phyloP scores from a whole-genome alignment of 2,888 invertebrate species.

The Pycnomerus fuliginosus region DNA sequence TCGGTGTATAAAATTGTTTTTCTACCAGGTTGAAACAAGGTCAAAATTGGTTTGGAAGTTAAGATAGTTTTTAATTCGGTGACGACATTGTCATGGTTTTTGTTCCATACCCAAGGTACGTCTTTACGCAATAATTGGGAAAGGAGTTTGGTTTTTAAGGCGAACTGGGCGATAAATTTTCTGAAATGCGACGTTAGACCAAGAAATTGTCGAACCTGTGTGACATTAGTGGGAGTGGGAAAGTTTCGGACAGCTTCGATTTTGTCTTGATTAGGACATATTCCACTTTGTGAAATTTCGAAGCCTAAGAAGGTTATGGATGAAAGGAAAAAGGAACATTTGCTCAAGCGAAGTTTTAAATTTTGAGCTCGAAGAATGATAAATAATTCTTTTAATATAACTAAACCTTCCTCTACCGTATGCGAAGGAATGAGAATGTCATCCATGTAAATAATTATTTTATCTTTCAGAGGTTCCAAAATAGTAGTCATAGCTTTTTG shows the following conservation, averaged over 20 bases:
- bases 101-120: background rate
- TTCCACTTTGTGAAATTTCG: slow-evolving; percentile 2
- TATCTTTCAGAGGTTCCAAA: slow-evolving; percentile 3
- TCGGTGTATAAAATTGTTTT: background rate
- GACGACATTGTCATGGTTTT: background rate
- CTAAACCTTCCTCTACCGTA: slow-evolving; percentile 13
- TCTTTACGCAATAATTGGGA: background rate
- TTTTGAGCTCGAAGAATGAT: background rate
- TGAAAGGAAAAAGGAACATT: slow-evolving; percentile 1
- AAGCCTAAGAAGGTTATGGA: background rate
- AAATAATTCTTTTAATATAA: slow-evolving; percentile 1
- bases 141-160: slow-evolving; percentile 1
- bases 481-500: slow-evolving; percentile 12
- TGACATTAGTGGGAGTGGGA: background rate
- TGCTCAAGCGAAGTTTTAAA: slow-evolving; percentile 1
- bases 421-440: slow-evolving; percentile 17
- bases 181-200: slow-evolving; percentile 3
- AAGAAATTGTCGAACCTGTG: background rate
- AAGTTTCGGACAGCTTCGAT: background rate
- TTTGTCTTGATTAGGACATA: background rate
- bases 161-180: slow-evolving; percentile 2
- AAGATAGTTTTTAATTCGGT: background rate
- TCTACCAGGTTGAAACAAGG: background rate
- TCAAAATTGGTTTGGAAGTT: slow-evolving; percentile 2
- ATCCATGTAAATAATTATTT: slow-evolving; percentile 13